Conservation (phyloP, 2,888 invertebrate species). For the Biston betularia region DNA sequence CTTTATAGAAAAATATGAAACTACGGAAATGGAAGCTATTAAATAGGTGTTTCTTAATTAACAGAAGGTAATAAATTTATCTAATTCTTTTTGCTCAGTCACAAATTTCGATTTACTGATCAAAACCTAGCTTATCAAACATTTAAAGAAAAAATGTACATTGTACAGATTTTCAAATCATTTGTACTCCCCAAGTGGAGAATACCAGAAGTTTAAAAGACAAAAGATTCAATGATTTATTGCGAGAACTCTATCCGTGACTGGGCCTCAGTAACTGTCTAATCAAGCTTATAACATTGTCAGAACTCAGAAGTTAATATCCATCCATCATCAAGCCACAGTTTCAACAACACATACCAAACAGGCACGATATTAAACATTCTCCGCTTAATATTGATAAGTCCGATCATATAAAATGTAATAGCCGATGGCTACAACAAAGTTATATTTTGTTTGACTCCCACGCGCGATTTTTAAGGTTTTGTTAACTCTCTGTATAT, state of each 20-base stretch:
- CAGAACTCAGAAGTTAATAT: conserved; percentile 15
- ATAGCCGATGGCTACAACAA: conserved; percentile 45
- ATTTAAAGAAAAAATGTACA: too few species aligned
- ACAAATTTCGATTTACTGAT: too few species aligned
- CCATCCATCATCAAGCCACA: conserved; percentile 20
- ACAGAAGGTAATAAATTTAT: too few species aligned
- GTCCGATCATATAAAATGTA: conserved; percentile 42
- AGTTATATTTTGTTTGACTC: conserved; percentile 49
- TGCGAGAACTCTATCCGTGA: conserved; percentile 14
- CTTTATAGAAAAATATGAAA: too few species aligned
- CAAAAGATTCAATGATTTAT: neutral
- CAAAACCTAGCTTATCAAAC: too few species aligned
- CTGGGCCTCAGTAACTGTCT: conserved; percentile 7
- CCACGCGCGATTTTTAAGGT: conserved; percentile 44
- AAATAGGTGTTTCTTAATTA: too few species aligned
- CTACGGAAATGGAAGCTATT: too few species aligned
- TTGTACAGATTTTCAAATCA: too few species aligned
- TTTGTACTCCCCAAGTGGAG: neutral
- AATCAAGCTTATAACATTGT: conserved; percentile 9
- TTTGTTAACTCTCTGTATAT: conserved; percentile 9
- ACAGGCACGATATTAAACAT: conserved; percentile 10
- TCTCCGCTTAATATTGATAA: conserved; percentile 46
- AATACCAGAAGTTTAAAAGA: neutral
- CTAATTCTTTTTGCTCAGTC: too few species aligned
- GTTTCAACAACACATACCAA: conserved; percentile 2